Base-by-base conservation (phyloP, 2,113 vertebrate species). In the Scomber colias region DNA sequence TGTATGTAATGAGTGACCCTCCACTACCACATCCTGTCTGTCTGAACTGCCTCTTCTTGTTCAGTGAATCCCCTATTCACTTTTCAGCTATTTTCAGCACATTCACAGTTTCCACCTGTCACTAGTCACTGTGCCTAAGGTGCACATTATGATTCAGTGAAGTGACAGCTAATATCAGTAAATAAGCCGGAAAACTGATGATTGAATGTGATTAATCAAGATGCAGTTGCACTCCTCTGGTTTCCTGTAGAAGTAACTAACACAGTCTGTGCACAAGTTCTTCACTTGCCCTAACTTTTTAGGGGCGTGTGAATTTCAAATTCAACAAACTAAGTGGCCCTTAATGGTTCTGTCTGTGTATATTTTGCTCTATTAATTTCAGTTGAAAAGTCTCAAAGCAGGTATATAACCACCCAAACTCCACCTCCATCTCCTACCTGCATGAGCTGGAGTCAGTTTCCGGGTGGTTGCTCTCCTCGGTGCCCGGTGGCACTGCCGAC, bases 391-490 rank as follows among this genome's bases (percentile, higher is more conserved):
- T 81, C 50, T 11, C n/a, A 19, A 46, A 27, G 5, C 5, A 44
- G 10, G 6, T 2, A 31, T 13, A 30, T 0, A 63, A 62, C 44
- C 35, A n/a, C 3, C 3, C 3, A 7, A 3, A 50, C 35, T 40
- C 35, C 35, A 40, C 6, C 57, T 69, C 40, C 11, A 9, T 5
- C 13, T 49, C 62, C n/a, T 95, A 99, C 98, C 97, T 99, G 98
- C 96, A 97, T 0, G 96, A 98, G 95, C 96, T 97, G 94, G 96
- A 96, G 92, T 97, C 97, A 9, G 96, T 97, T 89, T 97, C 96
- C 21, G 82, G 89, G 35, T 84, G 88, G 71, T 89, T 91, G 92
- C 95, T 96, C 83, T 96, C 96, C 79, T 97, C 97, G 88, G 95
- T 94, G 59, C 95, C 95, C 45, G 57, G 57, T 11, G 75, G 93